phyloP scores from a whole-genome alignment of 2,888 invertebrate genomes.

The Plebejus melissa region DNA sequence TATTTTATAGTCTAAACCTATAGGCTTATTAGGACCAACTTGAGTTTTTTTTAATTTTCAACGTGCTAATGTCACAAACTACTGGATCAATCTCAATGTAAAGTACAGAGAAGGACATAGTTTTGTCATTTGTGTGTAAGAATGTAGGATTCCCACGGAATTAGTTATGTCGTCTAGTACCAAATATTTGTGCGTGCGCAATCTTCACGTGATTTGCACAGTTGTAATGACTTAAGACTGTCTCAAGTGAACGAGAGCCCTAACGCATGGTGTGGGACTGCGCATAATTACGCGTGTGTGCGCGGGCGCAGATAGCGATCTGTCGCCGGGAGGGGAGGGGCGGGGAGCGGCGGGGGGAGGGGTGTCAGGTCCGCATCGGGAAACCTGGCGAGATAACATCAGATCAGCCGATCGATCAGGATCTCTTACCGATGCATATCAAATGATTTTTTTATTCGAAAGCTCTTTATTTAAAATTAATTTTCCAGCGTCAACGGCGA shows the following conservation, averaged over 20 bases:
- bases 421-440: slow-evolving; percentile 21
- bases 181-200: no score
- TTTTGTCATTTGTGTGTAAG: no score
- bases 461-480: slow-evolving; percentile 16
- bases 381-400: slow-evolving; percentile 25
- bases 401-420: slow-evolving; percentile 15
- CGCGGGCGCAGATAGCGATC: slow-evolving; percentile 30
- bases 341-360: neutral
- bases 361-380: slow-evolving; percentile 19
- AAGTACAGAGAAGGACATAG: no score
- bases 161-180: no score
- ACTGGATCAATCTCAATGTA: no score
- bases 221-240: no score
- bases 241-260: neutral
- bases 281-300: slow-evolving; percentile 28
- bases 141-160: no score
- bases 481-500: slow-evolving; percentile 2
- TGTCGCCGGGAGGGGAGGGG: slow-evolving; percentile 26
- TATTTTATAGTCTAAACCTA: no score
- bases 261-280: slow-evolving; percentile 21
- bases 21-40: no score
- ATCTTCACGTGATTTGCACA: no score
- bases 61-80: no score
- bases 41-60: no score
- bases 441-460: slow-evolving; percentile 12